These are phyloP conservation scores for Mustela erminea DNA, from an alignment of 2,797 vertebrate genomes.

Conservation along the genomic window DNA sequence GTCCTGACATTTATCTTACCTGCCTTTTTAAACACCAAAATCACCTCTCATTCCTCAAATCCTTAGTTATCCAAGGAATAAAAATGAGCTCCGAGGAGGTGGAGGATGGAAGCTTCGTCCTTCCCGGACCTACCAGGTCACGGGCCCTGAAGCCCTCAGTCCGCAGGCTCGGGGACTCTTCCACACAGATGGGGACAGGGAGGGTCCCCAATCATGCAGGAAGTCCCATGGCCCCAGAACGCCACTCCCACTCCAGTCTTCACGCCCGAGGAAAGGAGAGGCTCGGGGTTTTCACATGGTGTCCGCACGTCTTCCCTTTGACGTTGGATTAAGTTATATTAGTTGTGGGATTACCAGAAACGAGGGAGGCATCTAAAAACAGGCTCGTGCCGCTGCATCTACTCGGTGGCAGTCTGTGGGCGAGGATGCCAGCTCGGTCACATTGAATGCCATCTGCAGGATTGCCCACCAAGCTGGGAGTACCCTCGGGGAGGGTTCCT, in stretches of 20 bases:
- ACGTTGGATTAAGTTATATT: not conserved
- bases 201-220: too few relatives aligned
- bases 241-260: too few relatives aligned
- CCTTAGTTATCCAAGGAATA: not conserved
- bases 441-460: not conserved
- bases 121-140: not conserved
- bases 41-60: not conserved
- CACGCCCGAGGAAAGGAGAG: not conserved
- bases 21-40: not conserved
- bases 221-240: not conserved
- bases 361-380: not conserved
- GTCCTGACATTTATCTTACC: not conserved
- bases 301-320: not conserved
- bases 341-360: not conserved
- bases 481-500: rapidly evolving
- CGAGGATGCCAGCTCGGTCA: not conserved
- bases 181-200: not conserved
- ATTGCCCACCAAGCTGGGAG: not conserved
- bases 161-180: rapidly evolving
- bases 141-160: not conserved
- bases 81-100: not conserved
- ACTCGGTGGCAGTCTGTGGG: not conserved
- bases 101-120: not conserved
- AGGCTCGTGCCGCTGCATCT: not conserved
- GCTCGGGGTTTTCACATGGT: too few relatives aligned